Percentiles rank a stretch among this genome's conserved stretches.
phyloP scores from a whole-genome alignment of 1,140 invertebrate species.

The Aphelenchoides besseyi region DNA sequence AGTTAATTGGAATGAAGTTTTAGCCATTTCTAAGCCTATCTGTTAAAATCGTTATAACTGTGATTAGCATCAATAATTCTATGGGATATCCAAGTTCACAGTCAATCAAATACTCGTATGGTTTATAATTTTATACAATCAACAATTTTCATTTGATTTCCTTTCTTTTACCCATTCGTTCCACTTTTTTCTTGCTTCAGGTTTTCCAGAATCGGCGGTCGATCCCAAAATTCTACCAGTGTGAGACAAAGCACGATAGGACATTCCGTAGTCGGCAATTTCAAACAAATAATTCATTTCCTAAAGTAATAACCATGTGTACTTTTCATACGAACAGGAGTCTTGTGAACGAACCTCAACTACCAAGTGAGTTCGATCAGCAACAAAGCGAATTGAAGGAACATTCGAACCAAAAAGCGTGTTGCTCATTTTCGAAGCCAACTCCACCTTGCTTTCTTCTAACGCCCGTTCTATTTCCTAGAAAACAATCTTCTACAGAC shows the following conservation, averaged over 20 bases:
- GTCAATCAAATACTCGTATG: background rate
- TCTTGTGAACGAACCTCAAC: slow-evolving; percentile 27
- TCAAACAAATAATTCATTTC: slow-evolving; percentile 52
- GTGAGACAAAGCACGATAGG: slow-evolving; percentile 49
- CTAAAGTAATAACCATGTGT: slow-evolving; percentile 29
- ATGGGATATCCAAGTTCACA: background rate
- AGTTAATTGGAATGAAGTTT: no score
- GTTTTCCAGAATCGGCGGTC: slow-evolving; percentile 17
- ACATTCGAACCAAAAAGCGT: slow-evolving; percentile 27
- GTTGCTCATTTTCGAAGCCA: slow-evolving; percentile 20
- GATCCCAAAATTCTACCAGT: slow-evolving; percentile 73
- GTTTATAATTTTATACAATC: slow-evolving; percentile 5
- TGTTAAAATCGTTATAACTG: no score
- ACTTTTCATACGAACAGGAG: slow-evolving; percentile 36
- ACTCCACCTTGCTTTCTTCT: background rate
- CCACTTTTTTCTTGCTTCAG: slow-evolving; percentile 2
- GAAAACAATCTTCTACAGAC: background rate
- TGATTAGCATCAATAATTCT: no score
- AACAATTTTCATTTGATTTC: background rate
- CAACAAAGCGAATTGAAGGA: slow-evolving; percentile 39
- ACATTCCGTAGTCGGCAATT: slow-evolving; percentile 50
- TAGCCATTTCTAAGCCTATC: no score
- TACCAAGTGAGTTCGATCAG: slow-evolving; percentile 37
- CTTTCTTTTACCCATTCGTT: background rate
- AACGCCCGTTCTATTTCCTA: slow-evolving; percentile 35